Percentiles rank a stretch among this genome's conserved stretches.
Conservation (phyloP, 2,888 invertebrate species). For the Lumbricus terrestris region DNA sequence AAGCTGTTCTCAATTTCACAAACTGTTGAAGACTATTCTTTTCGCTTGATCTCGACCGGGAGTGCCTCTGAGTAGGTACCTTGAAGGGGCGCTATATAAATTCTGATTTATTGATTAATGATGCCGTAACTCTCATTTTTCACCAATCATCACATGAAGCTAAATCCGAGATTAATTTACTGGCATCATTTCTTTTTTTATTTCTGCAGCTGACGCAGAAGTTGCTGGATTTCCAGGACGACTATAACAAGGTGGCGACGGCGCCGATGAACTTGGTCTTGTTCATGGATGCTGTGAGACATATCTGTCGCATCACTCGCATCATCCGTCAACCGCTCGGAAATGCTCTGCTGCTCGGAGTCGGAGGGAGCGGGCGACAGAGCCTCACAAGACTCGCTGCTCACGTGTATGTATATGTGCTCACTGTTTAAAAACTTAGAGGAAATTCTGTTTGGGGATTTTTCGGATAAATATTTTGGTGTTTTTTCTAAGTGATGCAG, state of each 20-base stretch:
- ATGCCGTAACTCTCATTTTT: neutral
- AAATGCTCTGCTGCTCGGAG: conserved; percentile 58
- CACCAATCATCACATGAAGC: neutral
- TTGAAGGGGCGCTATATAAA: no score
- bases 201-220: neutral
- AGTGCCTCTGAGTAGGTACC: no score
- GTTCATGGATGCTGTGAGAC: conserved; percentile 78
- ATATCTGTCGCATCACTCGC: conserved; percentile 75
- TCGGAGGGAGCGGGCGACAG: conserved; percentile 60
- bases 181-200: neutral
- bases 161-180: neutral
- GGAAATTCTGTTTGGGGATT: neutral
- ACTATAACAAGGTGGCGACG: conserved; percentile 73
- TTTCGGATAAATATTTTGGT: neutral
- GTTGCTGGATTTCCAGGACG: conserved; percentile 70
- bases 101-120: no score
- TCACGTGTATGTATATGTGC: conserved; percentile 58
- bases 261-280: conserved; percentile 78
- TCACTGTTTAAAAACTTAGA: neutral
- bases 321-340: conserved; percentile 77
- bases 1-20: no score
- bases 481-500: neutral
- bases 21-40: no score
- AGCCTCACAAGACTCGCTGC: conserved; percentile 57
- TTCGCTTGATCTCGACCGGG: no score